Conservation (phyloP, 2,888 invertebrate genomes). For the Cryptus viduatorius region DNA sequence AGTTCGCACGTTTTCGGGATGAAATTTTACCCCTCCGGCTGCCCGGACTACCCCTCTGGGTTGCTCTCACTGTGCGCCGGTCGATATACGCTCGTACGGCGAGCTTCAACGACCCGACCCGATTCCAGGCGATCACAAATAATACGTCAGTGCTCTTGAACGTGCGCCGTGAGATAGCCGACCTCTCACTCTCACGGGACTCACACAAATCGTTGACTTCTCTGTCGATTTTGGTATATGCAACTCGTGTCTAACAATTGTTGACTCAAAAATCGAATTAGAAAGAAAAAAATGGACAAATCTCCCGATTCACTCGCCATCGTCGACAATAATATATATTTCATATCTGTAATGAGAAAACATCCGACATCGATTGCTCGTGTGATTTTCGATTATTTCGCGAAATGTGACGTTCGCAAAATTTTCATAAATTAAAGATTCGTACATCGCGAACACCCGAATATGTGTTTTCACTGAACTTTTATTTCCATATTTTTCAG, state of each 20-base stretch:
- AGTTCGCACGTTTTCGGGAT: constrained; percentile 65
- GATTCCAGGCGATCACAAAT: constrained; percentile 71
- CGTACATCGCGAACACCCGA: neutral
- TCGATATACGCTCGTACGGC: constrained; percentile 71
- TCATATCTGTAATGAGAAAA: neutral
- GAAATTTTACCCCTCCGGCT: constrained; percentile 64
- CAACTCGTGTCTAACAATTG: neutral
- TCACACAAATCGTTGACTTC: constrained; percentile 44
- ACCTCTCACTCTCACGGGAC: constrained; percentile 48
- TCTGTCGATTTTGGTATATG: constrained; percentile 8
- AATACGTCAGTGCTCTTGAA: constrained; percentile 70
- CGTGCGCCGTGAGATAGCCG: constrained; percentile 64
- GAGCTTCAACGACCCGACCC: constrained; percentile 73
- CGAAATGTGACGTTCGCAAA: neutral
- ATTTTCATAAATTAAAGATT: neutral
- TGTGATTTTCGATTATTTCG: constrained; percentile 3
- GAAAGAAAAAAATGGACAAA: neutral
- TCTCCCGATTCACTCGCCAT: neutral
- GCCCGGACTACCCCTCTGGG: constrained; percentile 60
- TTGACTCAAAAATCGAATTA: neutral
- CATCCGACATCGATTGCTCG: neutral
- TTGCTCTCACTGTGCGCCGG: constrained; percentile 56
- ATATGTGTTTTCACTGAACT: neutral
- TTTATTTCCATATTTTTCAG: neutral
- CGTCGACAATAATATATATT: neutral